Percentiles rank a stretch among this genome's conserved stretches.
Evolutionary conservation across 1,140 invertebrate species (phyloP).

Genomic region (Acromyrmex charruanus): DNA sequence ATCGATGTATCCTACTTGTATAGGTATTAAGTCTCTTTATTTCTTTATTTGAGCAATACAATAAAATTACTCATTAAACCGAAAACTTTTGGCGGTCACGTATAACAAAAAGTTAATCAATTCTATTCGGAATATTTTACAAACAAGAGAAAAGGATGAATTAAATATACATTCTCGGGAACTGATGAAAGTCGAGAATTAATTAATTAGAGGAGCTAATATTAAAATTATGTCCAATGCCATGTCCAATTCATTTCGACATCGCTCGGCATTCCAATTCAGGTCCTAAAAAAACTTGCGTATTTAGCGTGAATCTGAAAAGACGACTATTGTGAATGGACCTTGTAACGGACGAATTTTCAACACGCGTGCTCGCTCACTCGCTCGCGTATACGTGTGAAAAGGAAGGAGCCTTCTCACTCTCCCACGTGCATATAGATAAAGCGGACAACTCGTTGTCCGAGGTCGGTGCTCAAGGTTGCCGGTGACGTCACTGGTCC

Average conservation of each 20-base stretch:
- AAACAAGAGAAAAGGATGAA: neutral
- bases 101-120: neutral
- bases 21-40: no score
- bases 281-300: neutral
- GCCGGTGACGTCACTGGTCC: constrained; percentile 81
- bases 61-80: no score
- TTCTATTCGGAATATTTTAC: neutral
- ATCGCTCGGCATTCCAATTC: neutral
- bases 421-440: constrained; percentile 77
- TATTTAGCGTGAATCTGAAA: neutral
- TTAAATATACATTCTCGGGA: neutral
- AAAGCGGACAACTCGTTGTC: constrained; percentile 81
- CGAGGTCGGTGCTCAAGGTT: constrained; percentile 86
- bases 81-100: no score
- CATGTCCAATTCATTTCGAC: neutral
- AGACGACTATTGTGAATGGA: neutral
- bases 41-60: no score
- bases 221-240: neutral
- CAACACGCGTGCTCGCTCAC: constrained; percentile 19
- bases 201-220: neutral
- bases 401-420: constrained; percentile 62
- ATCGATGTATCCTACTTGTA: no score
- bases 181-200: neutral
- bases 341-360: constrained; percentile 53
- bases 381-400: constrained; percentile 67